A percentile compares a stretch with the other conserved stretches of the same genome.
phyloP scores from a whole-genome alignment of 2,888 invertebrate species.

The Cylindroiulus punctatus region DNA sequence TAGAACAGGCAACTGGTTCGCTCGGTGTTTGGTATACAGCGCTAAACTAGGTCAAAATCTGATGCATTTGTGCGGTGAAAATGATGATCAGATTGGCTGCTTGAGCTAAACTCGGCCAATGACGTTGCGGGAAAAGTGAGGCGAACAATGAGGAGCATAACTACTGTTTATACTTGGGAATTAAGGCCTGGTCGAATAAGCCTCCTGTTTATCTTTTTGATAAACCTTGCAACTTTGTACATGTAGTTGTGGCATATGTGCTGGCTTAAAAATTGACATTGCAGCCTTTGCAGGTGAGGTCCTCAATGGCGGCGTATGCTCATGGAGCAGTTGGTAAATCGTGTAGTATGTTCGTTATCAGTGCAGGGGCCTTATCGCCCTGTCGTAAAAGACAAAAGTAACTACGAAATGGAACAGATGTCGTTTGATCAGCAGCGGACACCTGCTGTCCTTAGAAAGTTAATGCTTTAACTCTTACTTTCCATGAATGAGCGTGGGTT shows the following conservation, averaged over 20 bases:
- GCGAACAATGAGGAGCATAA: background rate
- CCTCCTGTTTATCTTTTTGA: background rate
- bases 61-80: background rate
- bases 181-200: no score
- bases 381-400: background rate
- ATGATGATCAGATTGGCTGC: background rate
- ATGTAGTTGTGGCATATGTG: background rate
- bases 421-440: background rate
- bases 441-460: background rate
- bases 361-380: background rate
- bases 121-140: background rate
- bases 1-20: background rate
- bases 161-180: background rate
- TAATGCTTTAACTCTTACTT: background rate
- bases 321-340: background rate
- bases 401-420: background rate
- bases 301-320: background rate
- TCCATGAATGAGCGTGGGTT: background rate
- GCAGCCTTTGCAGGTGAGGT: background rate
- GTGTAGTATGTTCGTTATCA: background rate
- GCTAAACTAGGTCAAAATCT: constrained; percentile 2
- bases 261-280: background rate
- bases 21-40: background rate
- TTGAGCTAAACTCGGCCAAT: background rate
- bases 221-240: background rate